Evolutionary conservation across 1,140 invertebrate species (phyloP).

Genomic region (Drosophila sp.): DNA sequence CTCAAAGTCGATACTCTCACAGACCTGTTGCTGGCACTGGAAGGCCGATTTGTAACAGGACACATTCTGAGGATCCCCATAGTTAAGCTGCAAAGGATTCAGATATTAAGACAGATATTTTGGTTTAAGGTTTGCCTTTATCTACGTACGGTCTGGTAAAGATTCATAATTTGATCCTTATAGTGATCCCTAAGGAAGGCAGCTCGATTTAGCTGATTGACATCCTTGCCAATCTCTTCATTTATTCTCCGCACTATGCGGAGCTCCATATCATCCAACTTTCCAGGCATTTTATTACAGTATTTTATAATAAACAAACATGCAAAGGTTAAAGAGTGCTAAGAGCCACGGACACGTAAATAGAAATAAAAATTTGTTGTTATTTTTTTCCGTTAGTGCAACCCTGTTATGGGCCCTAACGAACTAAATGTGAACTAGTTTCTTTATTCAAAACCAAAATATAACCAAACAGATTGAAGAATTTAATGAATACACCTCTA

Average conservation of each 20-base stretch:
- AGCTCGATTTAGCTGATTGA: slow-evolving; percentile 83
- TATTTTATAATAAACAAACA: slow-evolving; percentile 29
- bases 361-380: slow-evolving; percentile 64
- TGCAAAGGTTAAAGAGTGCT: slow-evolving; percentile 43
- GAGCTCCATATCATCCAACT: slow-evolving; percentile 61
- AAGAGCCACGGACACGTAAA: slow-evolving; percentile 51
- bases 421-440: neutral
- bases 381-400: slow-evolving; percentile 18
- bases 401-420: neutral
- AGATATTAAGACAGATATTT: slow-evolving; percentile 22
- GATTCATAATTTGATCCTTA: slow-evolving; percentile 82
- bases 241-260: slow-evolving; percentile 85
- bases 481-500: no score
- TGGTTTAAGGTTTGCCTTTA: neutral
- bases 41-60: slow-evolving; percentile 86
- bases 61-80: slow-evolving; percentile 85
- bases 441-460: no score
- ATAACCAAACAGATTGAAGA: neutral
- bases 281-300: slow-evolving; percentile 49
- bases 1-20: slow-evolving; percentile 84
- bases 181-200: slow-evolving; percentile 70
- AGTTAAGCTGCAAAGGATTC: slow-evolving; percentile 84
- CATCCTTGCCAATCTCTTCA: slow-evolving; percentile 84
- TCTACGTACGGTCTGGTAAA: slow-evolving; percentile 64
- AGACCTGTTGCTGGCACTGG: slow-evolving; percentile 84